Conservation (phyloP, 2,113 vertebrate species). For the Engystomops pustulosus region DNA sequence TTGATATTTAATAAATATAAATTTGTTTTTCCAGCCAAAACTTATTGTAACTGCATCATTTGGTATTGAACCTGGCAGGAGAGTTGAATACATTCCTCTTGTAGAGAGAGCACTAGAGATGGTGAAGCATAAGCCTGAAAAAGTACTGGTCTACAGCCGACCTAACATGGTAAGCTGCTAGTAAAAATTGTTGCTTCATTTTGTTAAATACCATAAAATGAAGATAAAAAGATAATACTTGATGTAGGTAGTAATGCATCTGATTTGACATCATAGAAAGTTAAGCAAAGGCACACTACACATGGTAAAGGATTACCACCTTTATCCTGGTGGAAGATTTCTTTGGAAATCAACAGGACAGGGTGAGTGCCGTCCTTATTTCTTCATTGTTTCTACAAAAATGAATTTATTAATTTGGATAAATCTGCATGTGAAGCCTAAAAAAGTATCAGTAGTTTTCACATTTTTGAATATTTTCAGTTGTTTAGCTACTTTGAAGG, state of each 20-base stretch:
- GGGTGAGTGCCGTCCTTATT: too few relatives aligned
- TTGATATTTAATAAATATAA: background rate
- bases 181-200: too few relatives aligned
- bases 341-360: too few relatives aligned
- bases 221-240: too few relatives aligned
- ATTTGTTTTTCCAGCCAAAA: slow-evolving; percentile 81
- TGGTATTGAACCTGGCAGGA: slow-evolving; percentile 90
- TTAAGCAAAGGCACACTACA: background rate
- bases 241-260: too few relatives aligned
- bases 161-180: slow-evolving; percentile 82
- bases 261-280: too few relatives aligned
- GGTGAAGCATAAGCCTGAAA: slow-evolving; percentile 80
- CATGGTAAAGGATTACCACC: background rate
- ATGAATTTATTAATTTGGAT: too few relatives aligned
- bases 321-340: too few relatives aligned
- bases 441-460: background rate
- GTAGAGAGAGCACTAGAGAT: slow-evolving; percentile 86
- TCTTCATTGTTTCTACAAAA: too few relatives aligned
- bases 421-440: too few relatives aligned
- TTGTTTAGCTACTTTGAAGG: background rate
- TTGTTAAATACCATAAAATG: too few relatives aligned
- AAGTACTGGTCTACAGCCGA: slow-evolving; percentile 89
- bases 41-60: slow-evolving; percentile 91
- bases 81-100: slow-evolving; percentile 88
- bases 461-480: background rate